Conservation (phyloP, 2,113 vertebrate species). For the Labeo catla region DNA sequence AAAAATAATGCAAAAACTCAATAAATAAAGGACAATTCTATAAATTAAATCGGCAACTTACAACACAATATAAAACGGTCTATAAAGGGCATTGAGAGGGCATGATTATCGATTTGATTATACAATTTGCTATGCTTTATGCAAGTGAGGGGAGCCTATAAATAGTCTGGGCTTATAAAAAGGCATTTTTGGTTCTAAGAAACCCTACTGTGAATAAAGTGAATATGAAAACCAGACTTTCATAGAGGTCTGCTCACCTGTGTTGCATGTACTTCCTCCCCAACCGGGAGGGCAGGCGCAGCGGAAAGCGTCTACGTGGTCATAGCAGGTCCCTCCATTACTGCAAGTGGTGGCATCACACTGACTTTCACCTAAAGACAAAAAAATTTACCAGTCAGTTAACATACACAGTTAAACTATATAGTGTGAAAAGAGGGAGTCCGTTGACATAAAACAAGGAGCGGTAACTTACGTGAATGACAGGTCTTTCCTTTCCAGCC, state of each 20-base stretch:
- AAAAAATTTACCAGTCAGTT: slow-evolving; percentile 2
- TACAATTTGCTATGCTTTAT: not conserved
- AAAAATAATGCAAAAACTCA: not conserved
- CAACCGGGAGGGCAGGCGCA: slow-evolving; percentile 89
- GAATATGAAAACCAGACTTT: not conserved
- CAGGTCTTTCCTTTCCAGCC: slow-evolving; percentile 99
- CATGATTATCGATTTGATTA: not conserved
- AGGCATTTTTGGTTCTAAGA: not conserved
- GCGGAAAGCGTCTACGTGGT: slow-evolving; percentile 88
- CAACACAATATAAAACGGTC: not conserved
- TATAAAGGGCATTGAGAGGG: not conserved
- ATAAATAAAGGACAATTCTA: not conserved
- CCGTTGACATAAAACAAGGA: not conserved
- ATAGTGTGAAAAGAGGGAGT: not conserved
- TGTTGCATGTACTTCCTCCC: slow-evolving; percentile 90
- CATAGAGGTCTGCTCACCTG: slow-evolving; percentile 75
- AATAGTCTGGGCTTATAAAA: not conserved
- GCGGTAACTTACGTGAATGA: slow-evolving; percentile 87
- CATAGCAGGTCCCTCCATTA: slow-evolving; percentile 93
- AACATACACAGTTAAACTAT: not conserved
- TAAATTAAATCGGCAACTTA: not conserved
- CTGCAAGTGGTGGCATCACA: slow-evolving; percentile 93
- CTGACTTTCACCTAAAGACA: slow-evolving; percentile 84
- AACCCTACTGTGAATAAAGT: not conserved
- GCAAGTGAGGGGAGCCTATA: not conserved